Evolutionary conservation across 2,113 vertebrate species (phyloP).

Genomic region (Siniperca knerii): DNA sequence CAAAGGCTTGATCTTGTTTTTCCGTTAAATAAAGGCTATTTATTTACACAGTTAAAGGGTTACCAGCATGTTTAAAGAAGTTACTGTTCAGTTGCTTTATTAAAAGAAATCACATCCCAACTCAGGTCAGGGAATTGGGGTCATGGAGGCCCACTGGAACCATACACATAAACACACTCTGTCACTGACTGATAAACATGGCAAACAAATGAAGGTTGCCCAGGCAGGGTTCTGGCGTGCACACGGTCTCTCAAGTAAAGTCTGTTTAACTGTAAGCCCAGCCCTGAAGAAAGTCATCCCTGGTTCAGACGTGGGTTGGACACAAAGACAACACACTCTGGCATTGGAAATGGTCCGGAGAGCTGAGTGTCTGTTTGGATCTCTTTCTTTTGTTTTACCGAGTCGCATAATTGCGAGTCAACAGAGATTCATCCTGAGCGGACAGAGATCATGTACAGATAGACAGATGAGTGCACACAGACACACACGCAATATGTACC

Average conservation of each 20-base stretch:
- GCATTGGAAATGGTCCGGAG: slow-evolving; percentile 27
- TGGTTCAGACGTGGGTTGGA: slow-evolving; percentile 62
- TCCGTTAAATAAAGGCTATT: not conserved
- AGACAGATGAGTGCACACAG: slow-evolving; percentile 47
- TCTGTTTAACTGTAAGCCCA: slow-evolving; percentile 55
- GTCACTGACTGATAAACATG: slow-evolving; percentile 79
- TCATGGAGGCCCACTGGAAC: slow-evolving; percentile 71
- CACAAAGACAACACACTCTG: slow-evolving; percentile 54
- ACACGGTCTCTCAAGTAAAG: slow-evolving; percentile 25
- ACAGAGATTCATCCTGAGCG: slow-evolving; percentile 50
- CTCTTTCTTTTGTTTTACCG: slow-evolving; percentile 71
- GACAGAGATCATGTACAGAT: slow-evolving; percentile 34
- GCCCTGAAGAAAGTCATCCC: slow-evolving; percentile 54
- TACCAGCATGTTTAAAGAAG: not conserved
- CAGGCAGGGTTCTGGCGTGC: slow-evolving; percentile 49
- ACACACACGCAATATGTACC: slow-evolving; percentile 42
- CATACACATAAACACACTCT: slow-evolving; percentile 75
- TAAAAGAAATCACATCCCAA: not conserved
- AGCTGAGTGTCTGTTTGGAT: slow-evolving; percentile 75
- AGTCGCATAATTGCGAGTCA: slow-evolving; percentile 66
- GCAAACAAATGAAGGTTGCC: slow-evolving; percentile 67
- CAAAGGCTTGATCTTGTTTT: not conserved
- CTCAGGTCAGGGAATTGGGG: slow-evolving; percentile 35
- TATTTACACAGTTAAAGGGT: not conserved
- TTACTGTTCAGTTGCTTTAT: not conserved